phyloP scores from a whole-genome alignment of 1,140 invertebrate genomes.

The Olivierus martensii region DNA sequence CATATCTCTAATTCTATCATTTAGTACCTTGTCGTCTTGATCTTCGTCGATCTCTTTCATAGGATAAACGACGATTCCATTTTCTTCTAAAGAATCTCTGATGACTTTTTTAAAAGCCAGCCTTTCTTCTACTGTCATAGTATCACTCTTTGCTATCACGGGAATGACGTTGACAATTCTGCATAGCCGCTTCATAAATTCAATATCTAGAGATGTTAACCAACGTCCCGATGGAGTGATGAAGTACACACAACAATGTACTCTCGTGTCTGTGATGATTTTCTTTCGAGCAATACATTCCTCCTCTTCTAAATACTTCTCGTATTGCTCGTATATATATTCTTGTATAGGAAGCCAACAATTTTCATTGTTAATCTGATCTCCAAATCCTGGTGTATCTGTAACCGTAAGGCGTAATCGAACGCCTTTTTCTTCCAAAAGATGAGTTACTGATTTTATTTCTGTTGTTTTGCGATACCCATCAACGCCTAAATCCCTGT shows the following conservation, averaged over 20 bases:
- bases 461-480: constrained; percentile 18
- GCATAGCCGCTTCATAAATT: constrained; percentile 40
- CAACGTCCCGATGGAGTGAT: constrained; percentile 43
- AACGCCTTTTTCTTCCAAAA: constrained; percentile 35
- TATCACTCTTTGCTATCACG: constrained; percentile 43
- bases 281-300: constrained; percentile 22
- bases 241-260: constrained; percentile 18
- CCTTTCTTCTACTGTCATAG: constrained; percentile 33
- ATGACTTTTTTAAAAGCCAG: no score
- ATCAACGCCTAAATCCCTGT: constrained; percentile 3
- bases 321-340: constrained; percentile 28
- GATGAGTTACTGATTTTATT: constrained; percentile 20
- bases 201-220: constrained; percentile 31
- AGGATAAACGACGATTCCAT: constrained; percentile 25
- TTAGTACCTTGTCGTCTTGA: constrained; percentile 18
- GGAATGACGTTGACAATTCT: constrained; percentile 44
- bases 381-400: constrained; percentile 45
- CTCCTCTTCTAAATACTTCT: constrained; percentile 26
- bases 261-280: constrained; percentile 23
- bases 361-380: constrained; percentile 41
- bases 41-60: constrained; percentile 20
- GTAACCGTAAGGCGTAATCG: constrained; percentile 36
- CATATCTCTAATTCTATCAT: constrained; percentile 23
- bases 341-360: constrained; percentile 29
- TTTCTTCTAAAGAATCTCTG: constrained; percentile 20